A percentile compares a stretch with the other conserved stretches of the same genome.
Evolutionary conservation across 1,140 invertebrate species (phyloP).

Genomic region (Sipha flava): DNA sequence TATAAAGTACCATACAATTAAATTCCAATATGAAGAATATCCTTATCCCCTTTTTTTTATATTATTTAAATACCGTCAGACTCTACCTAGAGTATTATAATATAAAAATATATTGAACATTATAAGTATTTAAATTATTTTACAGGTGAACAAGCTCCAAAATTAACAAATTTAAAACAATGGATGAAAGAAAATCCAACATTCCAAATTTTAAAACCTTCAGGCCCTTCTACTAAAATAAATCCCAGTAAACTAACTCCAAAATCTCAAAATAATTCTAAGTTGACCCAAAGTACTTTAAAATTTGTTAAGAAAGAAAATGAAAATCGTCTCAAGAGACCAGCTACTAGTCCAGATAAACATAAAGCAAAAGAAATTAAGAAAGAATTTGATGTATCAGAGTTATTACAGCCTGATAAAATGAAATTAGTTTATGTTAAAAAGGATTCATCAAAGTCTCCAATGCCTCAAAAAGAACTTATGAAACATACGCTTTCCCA

Average conservation of each 20-base stretch:
- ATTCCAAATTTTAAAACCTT: conserved; percentile 51
- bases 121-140: conserved; percentile 13
- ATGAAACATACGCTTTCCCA: not conserved
- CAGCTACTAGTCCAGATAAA: conserved; percentile 3
- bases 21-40: no score
- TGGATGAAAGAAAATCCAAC: conserved; percentile 81
- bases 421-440: conserved; percentile 24
- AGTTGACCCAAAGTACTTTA: not conserved
- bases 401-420: conserved; percentile 24
- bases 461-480: conserved; percentile 20
- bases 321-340: conserved; percentile 34
- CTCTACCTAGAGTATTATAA: no score
- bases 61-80: no score
- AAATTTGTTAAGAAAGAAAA: not conserved
- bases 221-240: conserved; percentile 20
- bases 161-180: conserved; percentile 61
- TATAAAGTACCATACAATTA: no score
- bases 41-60: no score
- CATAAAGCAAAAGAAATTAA: conserved; percentile 32
- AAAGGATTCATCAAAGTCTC: conserved; percentile 34
- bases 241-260: not conserved
- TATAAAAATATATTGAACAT: no score
- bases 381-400: conserved; percentile 38
- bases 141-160: conserved; percentile 65
- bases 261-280: not conserved